Conservation (phyloP, 2,888 invertebrate species). For the Monoplex corrugatus region DNA sequence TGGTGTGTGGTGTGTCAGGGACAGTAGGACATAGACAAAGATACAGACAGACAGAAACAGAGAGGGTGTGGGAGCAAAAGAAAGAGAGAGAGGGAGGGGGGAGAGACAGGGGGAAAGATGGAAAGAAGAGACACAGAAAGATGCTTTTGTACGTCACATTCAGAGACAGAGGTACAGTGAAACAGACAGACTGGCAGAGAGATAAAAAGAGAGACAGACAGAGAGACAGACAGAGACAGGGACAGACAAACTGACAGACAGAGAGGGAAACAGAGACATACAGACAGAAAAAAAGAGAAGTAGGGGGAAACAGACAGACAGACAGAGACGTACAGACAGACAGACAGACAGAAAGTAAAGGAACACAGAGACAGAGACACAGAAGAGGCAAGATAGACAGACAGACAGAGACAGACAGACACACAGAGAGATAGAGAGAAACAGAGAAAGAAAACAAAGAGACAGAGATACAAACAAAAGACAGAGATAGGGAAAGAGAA, state of each 20-base stretch:
- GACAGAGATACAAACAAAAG: too few species aligned
- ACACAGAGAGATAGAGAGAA: too few species aligned
- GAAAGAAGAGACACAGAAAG: background rate
- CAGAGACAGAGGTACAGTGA: background rate
- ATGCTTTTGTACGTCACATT: too few species aligned
- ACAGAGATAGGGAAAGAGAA: too few species aligned
- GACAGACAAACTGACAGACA: background rate
- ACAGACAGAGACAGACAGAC: too few species aligned
- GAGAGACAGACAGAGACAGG: background rate
- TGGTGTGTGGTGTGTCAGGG: too few species aligned
- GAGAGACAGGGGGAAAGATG: background rate
- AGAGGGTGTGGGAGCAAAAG: background rate
- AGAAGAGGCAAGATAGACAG: background rate
- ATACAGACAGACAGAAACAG: background rate
- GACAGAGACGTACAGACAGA: background rate
- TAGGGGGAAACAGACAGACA: background rate
- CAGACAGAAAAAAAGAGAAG: background rate
- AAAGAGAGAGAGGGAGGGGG: background rate
- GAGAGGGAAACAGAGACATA: background rate
- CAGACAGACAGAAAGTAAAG: background rate
- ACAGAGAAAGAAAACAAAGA: too few species aligned
- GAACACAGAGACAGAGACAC: background rate
- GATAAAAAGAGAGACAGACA: background rate
- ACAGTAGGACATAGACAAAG: too few species aligned
- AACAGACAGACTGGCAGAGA: too few species aligned